Conservation (phyloP, 2,113 vertebrate genomes). For the Microcebus tavaratra region DNA sequence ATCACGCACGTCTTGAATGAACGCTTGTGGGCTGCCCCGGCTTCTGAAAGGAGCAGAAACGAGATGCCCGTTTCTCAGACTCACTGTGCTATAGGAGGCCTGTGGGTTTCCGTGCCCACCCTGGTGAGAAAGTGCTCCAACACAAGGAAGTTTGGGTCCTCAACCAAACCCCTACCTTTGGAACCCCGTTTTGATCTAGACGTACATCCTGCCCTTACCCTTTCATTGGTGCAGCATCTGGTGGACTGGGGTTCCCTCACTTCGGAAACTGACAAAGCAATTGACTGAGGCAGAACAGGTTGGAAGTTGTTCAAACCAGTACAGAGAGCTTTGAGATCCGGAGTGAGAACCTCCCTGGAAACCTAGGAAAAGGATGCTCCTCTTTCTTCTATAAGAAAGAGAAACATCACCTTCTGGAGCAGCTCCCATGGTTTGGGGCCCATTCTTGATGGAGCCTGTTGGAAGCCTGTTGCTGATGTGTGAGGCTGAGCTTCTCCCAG, state of each 20-base stretch:
- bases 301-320: not conserved
- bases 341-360: not conserved
- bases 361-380: not conserved
- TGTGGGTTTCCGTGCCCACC: not conserved
- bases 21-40: not conserved
- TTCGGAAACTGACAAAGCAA: not conserved
- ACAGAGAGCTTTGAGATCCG: not conserved
- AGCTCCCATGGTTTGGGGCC: no score
- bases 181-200: not conserved
- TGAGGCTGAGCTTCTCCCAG: not conserved
- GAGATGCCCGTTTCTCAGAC: not conserved
- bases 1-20: not conserved
- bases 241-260: not conserved
- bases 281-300: not conserved
- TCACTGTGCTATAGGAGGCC: not conserved
- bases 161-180: not conserved
- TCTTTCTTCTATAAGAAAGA: not conserved
- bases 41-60: not conserved
- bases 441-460: not conserved
- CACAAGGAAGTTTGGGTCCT: not conserved
- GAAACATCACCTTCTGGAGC: not conserved
- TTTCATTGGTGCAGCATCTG: not conserved
- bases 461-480: no score
- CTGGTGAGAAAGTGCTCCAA: not conserved
- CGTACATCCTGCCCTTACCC: fast-evolving